Conservation (phyloP, 2,888 invertebrate genomes). For the Electrophaes corylata region DNA sequence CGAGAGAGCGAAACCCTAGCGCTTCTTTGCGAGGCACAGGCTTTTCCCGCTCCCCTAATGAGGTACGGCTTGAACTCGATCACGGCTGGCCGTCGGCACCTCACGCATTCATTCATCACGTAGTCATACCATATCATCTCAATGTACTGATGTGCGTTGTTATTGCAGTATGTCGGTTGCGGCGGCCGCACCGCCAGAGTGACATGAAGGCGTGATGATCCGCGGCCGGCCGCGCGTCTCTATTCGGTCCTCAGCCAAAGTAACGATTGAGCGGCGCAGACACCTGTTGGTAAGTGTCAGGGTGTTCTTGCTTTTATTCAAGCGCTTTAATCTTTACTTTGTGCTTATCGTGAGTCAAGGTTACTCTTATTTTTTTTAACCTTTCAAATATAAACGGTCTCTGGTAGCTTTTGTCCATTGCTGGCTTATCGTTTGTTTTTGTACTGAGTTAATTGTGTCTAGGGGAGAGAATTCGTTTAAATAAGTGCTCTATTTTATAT, state of each 20-base stretch:
- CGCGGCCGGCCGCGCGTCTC: constrained; percentile 79
- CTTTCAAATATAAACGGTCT: constrained; percentile 44
- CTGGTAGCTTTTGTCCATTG: constrained; percentile 52
- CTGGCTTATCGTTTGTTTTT: constrained; percentile 45
- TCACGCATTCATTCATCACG: constrained; percentile 81
- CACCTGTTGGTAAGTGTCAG: constrained; percentile 84
- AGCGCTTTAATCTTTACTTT: constrained; percentile 83
- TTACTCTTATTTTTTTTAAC: constrained; percentile 50
- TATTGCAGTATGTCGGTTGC: constrained; percentile 75
- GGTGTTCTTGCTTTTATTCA: constrained; percentile 81
- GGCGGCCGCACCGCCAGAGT: constrained; percentile 71
- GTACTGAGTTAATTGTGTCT: constrained; percentile 38
- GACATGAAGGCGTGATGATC: constrained; percentile 79
- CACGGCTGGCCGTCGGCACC: constrained; percentile 69
- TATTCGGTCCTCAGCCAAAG: constrained; percentile 76
- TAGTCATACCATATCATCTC: constrained; percentile 72
- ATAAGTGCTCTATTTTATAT: constrained; percentile 12
- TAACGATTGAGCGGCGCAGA: constrained; percentile 81
- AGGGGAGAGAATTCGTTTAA: constrained; percentile 32
- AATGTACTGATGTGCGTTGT: constrained; percentile 80
- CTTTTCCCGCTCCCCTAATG: constrained; percentile 90
- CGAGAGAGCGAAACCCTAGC: constrained; percentile 80
- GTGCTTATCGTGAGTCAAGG: constrained; percentile 75
- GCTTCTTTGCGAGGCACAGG: constrained; percentile 91
- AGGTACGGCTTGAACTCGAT: constrained; percentile 84